These are phyloP conservation scores for Sesamia inferens DNA, from an alignment of 2,888 invertebrate species.

Conservation along the genomic window DNA sequence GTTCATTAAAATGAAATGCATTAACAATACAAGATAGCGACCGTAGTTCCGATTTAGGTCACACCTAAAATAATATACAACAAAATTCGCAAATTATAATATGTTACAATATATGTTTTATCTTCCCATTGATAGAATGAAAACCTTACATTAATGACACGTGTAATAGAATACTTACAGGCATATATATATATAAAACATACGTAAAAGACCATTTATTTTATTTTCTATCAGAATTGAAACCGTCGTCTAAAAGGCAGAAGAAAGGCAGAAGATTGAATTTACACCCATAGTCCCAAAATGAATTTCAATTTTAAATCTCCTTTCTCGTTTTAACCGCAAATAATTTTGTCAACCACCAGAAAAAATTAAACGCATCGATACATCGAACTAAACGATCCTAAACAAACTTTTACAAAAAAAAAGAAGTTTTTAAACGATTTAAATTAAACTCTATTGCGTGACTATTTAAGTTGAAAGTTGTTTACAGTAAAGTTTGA, in stretches of 20 bases:
- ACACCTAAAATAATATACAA: not conserved
- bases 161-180: constrained; percentile 7
- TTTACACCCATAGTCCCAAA: constrained; percentile 50
- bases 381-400: constrained; percentile 61
- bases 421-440: not conserved
- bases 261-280: constrained; percentile 44
- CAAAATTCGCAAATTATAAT: no score
- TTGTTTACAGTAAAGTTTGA: constrained; percentile 12
- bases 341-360: constrained; percentile 63
- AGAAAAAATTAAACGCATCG: constrained; percentile 57
- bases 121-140: not conserved
- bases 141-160: not conserved
- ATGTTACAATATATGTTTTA: no score
- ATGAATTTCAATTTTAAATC: constrained; percentile 54
- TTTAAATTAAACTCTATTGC: constrained; percentile 12
- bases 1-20: not conserved
- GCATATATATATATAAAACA: no score
- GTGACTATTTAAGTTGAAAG: not conserved
- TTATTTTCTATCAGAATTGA: constrained; percentile 11
- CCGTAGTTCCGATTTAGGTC: not conserved
- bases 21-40: not conserved
- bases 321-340: constrained; percentile 57
- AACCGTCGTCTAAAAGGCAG: constrained; percentile 23
- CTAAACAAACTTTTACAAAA: constrained; percentile 59
- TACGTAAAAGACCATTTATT: constrained; percentile 36